Evolutionary conservation across 2,113 vertebrate species (phyloP).

Genomic region (Camarhynchus parvulus): DNA sequence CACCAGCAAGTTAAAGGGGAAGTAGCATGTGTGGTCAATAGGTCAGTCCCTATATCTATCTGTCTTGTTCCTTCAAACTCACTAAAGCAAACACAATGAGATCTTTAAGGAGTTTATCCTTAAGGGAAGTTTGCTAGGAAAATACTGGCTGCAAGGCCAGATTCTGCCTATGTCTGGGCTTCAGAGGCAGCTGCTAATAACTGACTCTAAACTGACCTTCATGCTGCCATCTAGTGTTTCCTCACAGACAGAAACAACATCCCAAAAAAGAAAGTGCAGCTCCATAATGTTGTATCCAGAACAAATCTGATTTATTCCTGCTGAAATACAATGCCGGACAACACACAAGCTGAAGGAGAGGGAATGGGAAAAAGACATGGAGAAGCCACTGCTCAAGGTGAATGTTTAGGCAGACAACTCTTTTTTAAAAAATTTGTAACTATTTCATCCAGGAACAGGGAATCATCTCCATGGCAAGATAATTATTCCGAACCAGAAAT

Average conservation of each 20-base stretch:
- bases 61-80: background rate
- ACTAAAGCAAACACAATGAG: background rate
- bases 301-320: background rate
- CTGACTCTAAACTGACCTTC: background rate
- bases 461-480: background rate
- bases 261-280: background rate
- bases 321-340: background rate
- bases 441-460: background rate
- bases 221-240: slow-evolving; percentile 51
- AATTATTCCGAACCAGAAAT: background rate
- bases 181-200: background rate
- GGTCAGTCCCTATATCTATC: background rate
- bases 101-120: background rate
- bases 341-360: background rate
- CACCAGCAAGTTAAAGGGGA: background rate
- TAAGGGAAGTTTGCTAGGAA: background rate
- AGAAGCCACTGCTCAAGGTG: background rate
- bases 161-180: background rate
- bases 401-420: background rate
- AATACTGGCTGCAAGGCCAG: background rate
- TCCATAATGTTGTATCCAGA: background rate
- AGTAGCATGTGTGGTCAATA: background rate
- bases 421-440: background rate
- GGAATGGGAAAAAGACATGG: background rate
- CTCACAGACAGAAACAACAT: background rate